Conservation (phyloP, 2,797 vertebrate genomes). For the Gallinago solitaria region DNA sequence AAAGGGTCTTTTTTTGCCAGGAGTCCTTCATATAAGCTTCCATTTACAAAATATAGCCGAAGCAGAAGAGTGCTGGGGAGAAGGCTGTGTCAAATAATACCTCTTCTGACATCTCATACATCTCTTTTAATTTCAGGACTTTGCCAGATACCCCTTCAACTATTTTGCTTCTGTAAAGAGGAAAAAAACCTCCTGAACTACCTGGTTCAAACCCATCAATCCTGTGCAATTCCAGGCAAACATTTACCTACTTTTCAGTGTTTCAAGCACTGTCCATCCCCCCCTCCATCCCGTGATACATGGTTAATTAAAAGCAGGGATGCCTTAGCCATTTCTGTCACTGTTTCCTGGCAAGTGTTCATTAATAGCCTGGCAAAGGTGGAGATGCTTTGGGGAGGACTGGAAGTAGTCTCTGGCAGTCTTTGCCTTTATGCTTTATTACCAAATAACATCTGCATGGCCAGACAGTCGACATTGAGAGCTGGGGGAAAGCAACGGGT, state of each 20-base stretch:
- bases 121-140: not conserved
- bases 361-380: conserved; percentile 41
- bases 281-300: rapidly evolving
- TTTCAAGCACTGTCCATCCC: not conserved
- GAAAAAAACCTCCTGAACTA: not conserved
- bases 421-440: not conserved
- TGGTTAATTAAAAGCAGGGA: not conserved
- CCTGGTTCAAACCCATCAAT: not conserved
- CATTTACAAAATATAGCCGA: not conserved
- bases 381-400: not conserved
- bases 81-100: not conserved
- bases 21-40: not conserved
- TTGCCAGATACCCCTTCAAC: not conserved
- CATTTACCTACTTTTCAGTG: not conserved
- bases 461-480: not conserved
- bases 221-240: not conserved
- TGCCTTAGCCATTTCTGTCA: not conserved
- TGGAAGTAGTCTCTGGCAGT: not conserved
- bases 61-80: not conserved
- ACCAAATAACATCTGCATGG: not conserved
- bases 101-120: rapidly evolving
- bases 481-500: not conserved
- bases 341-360: conserved; percentile 42
- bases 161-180: not conserved
- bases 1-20: not conserved